Evolutionary conservation across 92 coral and sea anemone species (phyloP).

Genomic region (Galaxea fascicularis): DNA sequence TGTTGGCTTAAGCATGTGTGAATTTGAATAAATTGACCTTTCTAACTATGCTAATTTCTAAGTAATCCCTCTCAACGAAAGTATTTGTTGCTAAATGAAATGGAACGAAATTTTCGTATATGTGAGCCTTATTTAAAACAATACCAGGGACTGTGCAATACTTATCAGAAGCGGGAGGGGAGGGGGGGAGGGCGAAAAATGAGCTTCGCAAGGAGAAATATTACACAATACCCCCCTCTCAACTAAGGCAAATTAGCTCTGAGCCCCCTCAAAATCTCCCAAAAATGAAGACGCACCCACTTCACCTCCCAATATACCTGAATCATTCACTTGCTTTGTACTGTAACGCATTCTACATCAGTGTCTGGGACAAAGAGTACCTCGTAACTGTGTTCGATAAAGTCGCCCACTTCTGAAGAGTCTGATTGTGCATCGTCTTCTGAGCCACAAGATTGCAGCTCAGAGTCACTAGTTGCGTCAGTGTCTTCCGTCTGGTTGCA

Average conservation of each 20-base stretch:
- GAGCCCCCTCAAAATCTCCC: neutral
- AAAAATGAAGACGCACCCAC: neutral
- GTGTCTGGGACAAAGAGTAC: slow-evolving; percentile 20
- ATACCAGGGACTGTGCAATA: too few relatives aligned
- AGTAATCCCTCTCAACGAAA: too few relatives aligned
- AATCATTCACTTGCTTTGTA: slow-evolving; percentile 5
- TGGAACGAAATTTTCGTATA: too few relatives aligned
- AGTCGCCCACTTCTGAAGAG: slow-evolving; percentile 2
- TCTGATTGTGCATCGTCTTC: neutral
- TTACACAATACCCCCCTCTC: neutral
- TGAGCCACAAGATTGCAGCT: neutral
- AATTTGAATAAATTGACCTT: too few relatives aligned
- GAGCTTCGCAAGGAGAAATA: neutral
- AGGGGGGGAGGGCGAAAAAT: neutral
- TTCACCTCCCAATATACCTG: neutral
- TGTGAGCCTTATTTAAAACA: too few relatives aligned
- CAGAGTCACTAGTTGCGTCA: neutral
- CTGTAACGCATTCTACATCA: slow-evolving; percentile 11
- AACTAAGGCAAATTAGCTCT: slow-evolving; percentile 4
- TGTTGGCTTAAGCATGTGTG: too few relatives aligned
- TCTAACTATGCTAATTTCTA: too few relatives aligned
- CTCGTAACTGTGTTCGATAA: neutral
- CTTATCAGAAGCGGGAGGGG: neutral
- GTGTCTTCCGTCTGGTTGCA: neutral
- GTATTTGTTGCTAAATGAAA: too few relatives aligned